A percentile compares a stretch with the other conserved stretches of the same genome.
Conservation (phyloP, 2,113 vertebrate species). For the Eclectus roratus region DNA sequence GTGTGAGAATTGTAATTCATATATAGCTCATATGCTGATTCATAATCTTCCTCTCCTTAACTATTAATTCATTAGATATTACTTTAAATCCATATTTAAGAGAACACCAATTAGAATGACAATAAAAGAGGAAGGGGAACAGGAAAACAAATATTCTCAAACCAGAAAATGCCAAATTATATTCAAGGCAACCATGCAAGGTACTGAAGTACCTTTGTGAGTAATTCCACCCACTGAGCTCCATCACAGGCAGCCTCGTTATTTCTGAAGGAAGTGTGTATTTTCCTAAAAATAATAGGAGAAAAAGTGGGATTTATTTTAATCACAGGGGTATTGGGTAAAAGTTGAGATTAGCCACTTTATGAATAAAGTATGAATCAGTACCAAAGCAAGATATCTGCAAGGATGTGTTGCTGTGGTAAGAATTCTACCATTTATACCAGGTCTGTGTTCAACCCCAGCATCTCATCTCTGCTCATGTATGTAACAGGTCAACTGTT, state of each 20-base stretch:
- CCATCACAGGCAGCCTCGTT: background rate
- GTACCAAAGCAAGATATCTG: background rate
- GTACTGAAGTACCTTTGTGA: background rate
- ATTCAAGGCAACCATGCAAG: background rate
- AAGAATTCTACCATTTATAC: background rate
- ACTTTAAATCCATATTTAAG: background rate
- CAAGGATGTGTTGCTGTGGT: background rate
- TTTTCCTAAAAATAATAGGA: background rate
- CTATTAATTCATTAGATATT: background rate
- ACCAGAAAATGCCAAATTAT: background rate
- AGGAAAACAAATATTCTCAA: background rate
- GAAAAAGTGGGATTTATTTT: background rate
- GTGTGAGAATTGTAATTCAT: background rate
- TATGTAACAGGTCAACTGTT: background rate
- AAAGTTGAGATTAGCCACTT: background rate
- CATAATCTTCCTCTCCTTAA: background rate
- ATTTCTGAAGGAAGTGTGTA: background rate
- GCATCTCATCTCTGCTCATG: background rate
- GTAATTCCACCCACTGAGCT: slow-evolving; percentile 3
- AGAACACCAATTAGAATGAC: background rate
- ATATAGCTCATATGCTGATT: background rate
- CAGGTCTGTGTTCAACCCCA: background rate
- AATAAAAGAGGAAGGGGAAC: background rate
- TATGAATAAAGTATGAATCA: background rate
- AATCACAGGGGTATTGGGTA: background rate